These are phyloP conservation scores for Chaetoderma sp. DNA, from an alignment of 2,888 invertebrate species.

Conservation along the genomic window DNA sequence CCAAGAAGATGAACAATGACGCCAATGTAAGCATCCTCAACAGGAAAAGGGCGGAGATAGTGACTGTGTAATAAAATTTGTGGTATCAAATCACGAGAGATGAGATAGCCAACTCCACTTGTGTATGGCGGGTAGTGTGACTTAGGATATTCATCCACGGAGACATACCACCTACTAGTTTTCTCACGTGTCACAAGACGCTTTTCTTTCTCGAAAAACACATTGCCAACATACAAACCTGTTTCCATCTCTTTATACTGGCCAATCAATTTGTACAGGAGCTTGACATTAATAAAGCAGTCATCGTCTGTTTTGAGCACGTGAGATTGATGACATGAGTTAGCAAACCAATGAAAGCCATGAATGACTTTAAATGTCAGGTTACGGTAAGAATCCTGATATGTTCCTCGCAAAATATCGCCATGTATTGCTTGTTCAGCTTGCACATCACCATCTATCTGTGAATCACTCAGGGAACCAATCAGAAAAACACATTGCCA, in stretches of 20 bases:
- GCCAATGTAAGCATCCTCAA: conserved; percentile 68
- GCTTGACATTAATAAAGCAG: conserved; percentile 59
- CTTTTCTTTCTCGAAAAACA: conserved; percentile 40
- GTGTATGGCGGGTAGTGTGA: conserved; percentile 63
- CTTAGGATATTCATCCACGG: conserved; percentile 44
- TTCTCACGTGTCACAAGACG: conserved; percentile 56
- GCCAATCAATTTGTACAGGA: conserved; percentile 46
- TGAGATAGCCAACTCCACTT: conserved; percentile 64
- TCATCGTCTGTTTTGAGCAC: conserved; percentile 66
- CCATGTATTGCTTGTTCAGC: conserved; percentile 40
- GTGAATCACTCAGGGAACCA: conserved; percentile 37
- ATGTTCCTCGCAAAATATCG: conserved; percentile 61
- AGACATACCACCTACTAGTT: conserved; percentile 60
- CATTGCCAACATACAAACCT: conserved; percentile 59
- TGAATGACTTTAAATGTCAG: conserved; percentile 61
- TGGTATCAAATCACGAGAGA: conserved; percentile 56
- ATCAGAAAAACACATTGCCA: conserved; percentile 61
- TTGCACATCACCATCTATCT: conserved; percentile 22
- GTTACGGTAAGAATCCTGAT: conserved; percentile 63
- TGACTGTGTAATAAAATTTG: conserved; percentile 46
- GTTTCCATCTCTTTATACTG: conserved; percentile 31
- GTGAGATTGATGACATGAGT: conserved; percentile 41
- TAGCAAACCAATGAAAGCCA: conserved; percentile 55
- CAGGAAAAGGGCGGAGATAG: conserved; percentile 56
- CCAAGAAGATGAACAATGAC: conserved; percentile 52